A percentile compares a stretch with the other conserved stretches of the same genome.
Conservation (phyloP, 2,888 invertebrate species). For the Acanthacorydalis orientalis region DNA sequence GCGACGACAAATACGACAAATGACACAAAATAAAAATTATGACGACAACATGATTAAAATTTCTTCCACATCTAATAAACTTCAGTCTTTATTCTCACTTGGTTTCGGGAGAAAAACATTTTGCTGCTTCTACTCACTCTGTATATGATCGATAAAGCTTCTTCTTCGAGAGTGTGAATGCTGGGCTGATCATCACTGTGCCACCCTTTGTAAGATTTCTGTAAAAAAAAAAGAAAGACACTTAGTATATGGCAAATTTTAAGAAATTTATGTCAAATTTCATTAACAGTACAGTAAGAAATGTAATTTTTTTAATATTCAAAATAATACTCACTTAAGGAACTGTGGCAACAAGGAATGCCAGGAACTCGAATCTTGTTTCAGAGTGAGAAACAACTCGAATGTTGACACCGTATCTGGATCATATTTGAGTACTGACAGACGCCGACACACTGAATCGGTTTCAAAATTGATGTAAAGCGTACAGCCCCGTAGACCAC, state of each 20-base stretch:
- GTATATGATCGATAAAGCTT: conserved; percentile 66
- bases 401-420: conserved; percentile 78
- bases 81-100: conserved; percentile 6
- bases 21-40: neutral
- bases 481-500: conserved; percentile 76
- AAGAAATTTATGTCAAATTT: too few relatives aligned
- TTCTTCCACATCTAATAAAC: neutral
- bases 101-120: conserved; percentile 2
- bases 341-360: conserved; percentile 75
- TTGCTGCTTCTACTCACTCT: conserved; percentile 27
- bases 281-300: neutral
- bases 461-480: conserved; percentile 70
- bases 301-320: neutral
- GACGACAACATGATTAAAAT: neutral
- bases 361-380: conserved; percentile 77
- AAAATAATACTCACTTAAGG: conserved; percentile 55
- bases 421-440: conserved; percentile 74
- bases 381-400: conserved; percentile 74
- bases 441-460: conserved; percentile 46
- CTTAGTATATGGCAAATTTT: neutral
- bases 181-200: conserved; percentile 76
- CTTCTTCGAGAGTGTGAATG: conserved; percentile 79
- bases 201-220: conserved; percentile 75
- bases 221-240: conserved; percentile 16
- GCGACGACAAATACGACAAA: neutral